Conservation (phyloP, 2,113 vertebrate species). For the Synchiropus splendidus region DNA sequence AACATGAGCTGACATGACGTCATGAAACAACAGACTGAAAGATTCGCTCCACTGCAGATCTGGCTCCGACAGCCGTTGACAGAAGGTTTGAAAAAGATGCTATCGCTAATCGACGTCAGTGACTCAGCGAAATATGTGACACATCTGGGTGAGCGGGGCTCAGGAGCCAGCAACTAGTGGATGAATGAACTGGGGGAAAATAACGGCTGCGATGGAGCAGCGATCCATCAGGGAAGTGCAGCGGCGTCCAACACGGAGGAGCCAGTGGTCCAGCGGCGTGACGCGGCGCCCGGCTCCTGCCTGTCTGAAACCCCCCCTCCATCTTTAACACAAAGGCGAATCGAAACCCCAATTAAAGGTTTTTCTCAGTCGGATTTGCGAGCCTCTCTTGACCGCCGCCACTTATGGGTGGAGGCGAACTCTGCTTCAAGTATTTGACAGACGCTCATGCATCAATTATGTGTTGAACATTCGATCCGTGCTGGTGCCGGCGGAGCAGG, state of each 20-base stretch:
- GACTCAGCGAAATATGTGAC: no score
- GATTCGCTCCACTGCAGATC: no score
- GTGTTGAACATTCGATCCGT: conserved; percentile 29
- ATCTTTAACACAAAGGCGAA: conserved; percentile 63
- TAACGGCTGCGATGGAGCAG: conserved; percentile 32
- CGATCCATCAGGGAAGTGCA: conserved; percentile 65
- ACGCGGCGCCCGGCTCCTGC: conserved; percentile 62
- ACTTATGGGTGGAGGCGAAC: conserved; percentile 54
- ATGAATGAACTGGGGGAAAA: conserved; percentile 53
- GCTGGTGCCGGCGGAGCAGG: conserved; percentile 19
- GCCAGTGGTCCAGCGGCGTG: conserved; percentile 64
- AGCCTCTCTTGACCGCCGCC: conserved; percentile 49
- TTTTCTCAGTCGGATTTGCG: conserved; percentile 50
- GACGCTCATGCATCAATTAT: conserved; percentile 42
- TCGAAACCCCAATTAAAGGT: conserved; percentile 61
- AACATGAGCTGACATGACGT: no score
- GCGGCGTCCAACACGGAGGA: conserved; percentile 63
- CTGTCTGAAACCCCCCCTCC: conserved; percentile 68
- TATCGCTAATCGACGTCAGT: no score
- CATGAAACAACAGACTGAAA: no score
- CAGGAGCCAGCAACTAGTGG: conserved; percentile 32
- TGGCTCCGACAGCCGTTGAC: no score
- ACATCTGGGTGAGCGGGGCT: no score
- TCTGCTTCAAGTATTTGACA: conserved; percentile 57
- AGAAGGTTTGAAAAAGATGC: no score